A percentile compares a stretch with the other conserved stretches of the same genome.
Evolutionary conservation across 2,797 vertebrate species (phyloP).

Genomic region (Hephaestus fuliginosus): DNA sequence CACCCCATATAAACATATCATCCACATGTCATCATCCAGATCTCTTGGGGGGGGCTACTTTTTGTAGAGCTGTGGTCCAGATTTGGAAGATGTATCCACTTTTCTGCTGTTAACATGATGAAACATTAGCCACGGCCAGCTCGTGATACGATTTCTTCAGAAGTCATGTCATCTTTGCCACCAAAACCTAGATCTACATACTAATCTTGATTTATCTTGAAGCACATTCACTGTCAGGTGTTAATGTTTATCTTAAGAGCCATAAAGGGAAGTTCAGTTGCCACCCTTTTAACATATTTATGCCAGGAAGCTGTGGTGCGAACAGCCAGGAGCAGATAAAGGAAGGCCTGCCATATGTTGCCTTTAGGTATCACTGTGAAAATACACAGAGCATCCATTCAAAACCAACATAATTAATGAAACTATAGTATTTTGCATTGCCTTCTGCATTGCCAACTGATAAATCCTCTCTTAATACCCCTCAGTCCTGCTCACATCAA

Average conservation of each 20-base stretch:
- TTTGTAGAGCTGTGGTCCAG: slow-evolving; percentile 42
- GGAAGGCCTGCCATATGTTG: slow-evolving; percentile 72
- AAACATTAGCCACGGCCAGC: slow-evolving; percentile 43
- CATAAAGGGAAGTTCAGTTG: slow-evolving; percentile 77
- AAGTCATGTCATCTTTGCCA: slow-evolving; percentile 54
- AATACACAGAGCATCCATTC: slow-evolving; percentile 51
- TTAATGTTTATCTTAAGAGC: slow-evolving; percentile 81
- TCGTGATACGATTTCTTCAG: slow-evolving; percentile 21
- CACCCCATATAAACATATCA: slow-evolving; percentile 79
- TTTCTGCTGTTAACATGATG: slow-evolving; percentile 56
- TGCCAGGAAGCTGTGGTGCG: slow-evolving; percentile 76
- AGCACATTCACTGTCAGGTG: slow-evolving; percentile 80
- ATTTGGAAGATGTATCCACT: slow-evolving; percentile 64
- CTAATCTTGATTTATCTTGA: slow-evolving; percentile 68
- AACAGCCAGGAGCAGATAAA: slow-evolving; percentile 73
- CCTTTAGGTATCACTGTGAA: slow-evolving; percentile 59
- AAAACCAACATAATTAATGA: slow-evolving; percentile 67
- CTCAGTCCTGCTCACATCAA: slow-evolving; percentile 40
- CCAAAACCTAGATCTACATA: slow-evolving; percentile 47
- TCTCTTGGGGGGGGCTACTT: slow-evolving; percentile 42
- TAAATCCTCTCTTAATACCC: slow-evolving; percentile 27
- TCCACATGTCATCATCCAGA: slow-evolving; percentile 72
- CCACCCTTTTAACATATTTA: slow-evolving; percentile 79
- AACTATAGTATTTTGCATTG: slow-evolving; percentile 44
- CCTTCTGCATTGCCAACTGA: slow-evolving; percentile 23